These are phyloP conservation scores for Argentina silus DNA, from an alignment of 2,797 vertebrate genomes.

Conservation along the genomic window DNA sequence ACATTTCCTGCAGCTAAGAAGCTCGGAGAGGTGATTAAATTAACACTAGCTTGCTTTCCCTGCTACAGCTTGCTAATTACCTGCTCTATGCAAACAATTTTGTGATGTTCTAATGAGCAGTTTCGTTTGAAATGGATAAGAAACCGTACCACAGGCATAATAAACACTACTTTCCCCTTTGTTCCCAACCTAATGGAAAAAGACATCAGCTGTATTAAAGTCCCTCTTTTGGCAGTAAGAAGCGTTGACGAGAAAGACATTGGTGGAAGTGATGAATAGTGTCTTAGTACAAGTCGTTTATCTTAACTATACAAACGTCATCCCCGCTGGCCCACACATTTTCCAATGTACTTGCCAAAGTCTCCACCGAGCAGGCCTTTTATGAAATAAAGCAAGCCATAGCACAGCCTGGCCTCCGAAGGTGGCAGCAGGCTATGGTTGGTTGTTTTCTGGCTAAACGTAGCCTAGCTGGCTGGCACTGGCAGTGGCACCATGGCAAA, in stretches of 20 bases:
- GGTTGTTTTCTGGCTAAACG: not conserved
- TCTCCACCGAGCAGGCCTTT: not conserved
- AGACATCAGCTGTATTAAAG: slow-evolving; percentile 3
- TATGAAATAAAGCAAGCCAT: not conserved
- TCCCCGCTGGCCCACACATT: slow-evolving; percentile 60
- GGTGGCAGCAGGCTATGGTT: not conserved
- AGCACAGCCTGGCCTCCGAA: slow-evolving; percentile 4
- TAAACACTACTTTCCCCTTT: not conserved
- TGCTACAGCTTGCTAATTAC: slow-evolving; percentile 48
- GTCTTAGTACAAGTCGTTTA: slow-evolving; percentile 59
- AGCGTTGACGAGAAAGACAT: slow-evolving; percentile 25
- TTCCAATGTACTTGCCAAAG: slow-evolving; percentile 67
- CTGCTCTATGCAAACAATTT: slow-evolving; percentile 35
- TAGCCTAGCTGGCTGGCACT: slow-evolving; percentile 37
- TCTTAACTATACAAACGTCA: slow-evolving; percentile 59
- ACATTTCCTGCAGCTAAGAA: not conserved
- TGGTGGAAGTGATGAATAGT: slow-evolving; percentile 52
- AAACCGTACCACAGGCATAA: slow-evolving; percentile 17
- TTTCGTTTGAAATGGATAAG: slow-evolving; percentile 27
- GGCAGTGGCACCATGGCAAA: slow-evolving; percentile 30
- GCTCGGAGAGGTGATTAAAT: slow-evolving; percentile 54
- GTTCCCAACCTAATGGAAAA: not conserved
- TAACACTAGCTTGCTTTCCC: slow-evolving; percentile 39
- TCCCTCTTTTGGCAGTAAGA: not conserved
- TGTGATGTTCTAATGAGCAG: slow-evolving; percentile 18